A percentile compares a stretch with the other conserved stretches of the same genome.
These are phyloP conservation scores for Euspilapteryx auroguttella DNA, from an alignment of 2,888 invertebrate species.

Conservation along the genomic window DNA sequence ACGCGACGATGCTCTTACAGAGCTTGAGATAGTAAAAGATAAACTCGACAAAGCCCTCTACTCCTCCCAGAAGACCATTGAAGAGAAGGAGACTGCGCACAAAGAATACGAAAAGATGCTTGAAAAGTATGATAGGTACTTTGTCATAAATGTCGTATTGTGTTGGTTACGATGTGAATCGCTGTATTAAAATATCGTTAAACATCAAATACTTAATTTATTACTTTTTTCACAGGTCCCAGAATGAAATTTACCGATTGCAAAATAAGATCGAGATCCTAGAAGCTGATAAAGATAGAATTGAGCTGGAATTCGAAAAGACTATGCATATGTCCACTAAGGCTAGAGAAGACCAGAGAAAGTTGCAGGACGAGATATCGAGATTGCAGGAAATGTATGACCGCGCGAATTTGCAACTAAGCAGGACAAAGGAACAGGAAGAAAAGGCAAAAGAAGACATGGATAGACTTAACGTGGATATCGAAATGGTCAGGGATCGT, in stretches of 20 bases:
- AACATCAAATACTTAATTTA: constrained; percentile 1
- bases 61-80: constrained; percentile 79
- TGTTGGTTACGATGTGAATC: constrained; percentile 28
- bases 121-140: constrained; percentile 87
- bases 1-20: constrained; percentile 81
- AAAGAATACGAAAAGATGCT: constrained; percentile 91
- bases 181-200: background rate
- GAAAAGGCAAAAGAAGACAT: constrained; percentile 87
- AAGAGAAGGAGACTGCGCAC: constrained; percentile 85
- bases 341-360: constrained; percentile 82
- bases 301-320: constrained; percentile 85
- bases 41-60: constrained; percentile 87
- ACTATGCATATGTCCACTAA: constrained; percentile 78
- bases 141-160: constrained; percentile 36
- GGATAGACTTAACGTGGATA: constrained; percentile 74
- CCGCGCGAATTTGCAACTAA: constrained; percentile 80
- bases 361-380: constrained; percentile 83
- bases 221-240: constrained; percentile 78
- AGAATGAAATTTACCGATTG: constrained; percentile 85
- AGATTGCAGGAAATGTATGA: constrained; percentile 89
- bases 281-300: constrained; percentile 84
- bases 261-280: constrained; percentile 87
- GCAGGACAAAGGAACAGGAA: constrained; percentile 85
- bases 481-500: constrained; percentile 85
- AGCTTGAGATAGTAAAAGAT: constrained; percentile 85